Evolutionary conservation across 2,113 vertebrate species (phyloP), one percentile per base, ranked within the genome.

Genomic region (Tragelaphus imberbis): DNA sequence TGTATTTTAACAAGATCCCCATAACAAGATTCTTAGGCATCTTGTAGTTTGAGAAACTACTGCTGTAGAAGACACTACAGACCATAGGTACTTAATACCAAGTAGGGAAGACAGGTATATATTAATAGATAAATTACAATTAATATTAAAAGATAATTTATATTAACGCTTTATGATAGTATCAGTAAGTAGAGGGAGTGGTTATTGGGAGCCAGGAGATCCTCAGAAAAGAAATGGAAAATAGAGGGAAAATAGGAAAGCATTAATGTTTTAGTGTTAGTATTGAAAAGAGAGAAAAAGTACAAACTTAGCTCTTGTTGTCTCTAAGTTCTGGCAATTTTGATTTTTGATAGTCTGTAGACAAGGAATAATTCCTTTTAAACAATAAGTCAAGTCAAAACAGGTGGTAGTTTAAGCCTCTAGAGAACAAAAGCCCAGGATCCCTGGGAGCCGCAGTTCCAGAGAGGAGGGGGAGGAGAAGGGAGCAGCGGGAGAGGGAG

Each of bases 381-480:
- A 94, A 94, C 94, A 93, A 51, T 84, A 96, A 95, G 53, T 88
- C 58, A 77, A 44, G 44, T 47, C 40, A 90, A 97, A 97, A 91
- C 79, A 94, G 93, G 84, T 94, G 93, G 87, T 91, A 77, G 63
- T 94, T 97, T 95, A 96, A 97, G 58, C 89, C 84, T 97, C 84
- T 28, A 30, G 79, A 97, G 94, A 98, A 97, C 98, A 98, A 98
- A 98, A 96, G 97, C 36, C 81, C 81, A 93, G 59, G 33, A 71
- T 87, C 88, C 96, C 93, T 14, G 82, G 59, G 59, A 95, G 92
- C 63, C 71, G 59, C 61, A 93, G 40, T 68, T 93, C 30, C 25
- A 53, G 92, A 40, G 61, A 53, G 25, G 49, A 89, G 68, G 55
- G 65, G 79, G 63, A 71, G 53, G 27, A 40, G 6, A 61, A 6